These are phyloP conservation scores for Orgyia antiqua DNA, from an alignment of 2,888 invertebrate species.

Conservation along the genomic window DNA sequence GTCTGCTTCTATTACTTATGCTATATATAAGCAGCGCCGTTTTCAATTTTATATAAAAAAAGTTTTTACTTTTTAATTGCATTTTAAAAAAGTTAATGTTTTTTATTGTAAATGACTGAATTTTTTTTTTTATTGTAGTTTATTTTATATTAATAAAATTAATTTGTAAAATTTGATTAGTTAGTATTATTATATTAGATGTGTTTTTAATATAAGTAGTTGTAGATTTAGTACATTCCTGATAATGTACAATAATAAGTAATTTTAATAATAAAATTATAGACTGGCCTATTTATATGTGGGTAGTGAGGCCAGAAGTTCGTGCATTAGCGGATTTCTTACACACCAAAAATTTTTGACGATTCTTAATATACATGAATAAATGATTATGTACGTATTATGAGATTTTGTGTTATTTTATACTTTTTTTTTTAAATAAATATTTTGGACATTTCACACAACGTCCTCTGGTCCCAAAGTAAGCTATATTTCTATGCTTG, in stretches of 20 bases:
- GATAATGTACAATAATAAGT: slow-evolving; percentile 62
- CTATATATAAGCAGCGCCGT: too few relatives aligned
- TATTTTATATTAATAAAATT: slow-evolving; percentile 57
- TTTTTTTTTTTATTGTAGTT: slow-evolving; percentile 51
- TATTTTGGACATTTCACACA: too few relatives aligned
- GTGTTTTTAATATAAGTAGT: slow-evolving; percentile 47
- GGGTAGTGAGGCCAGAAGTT: slow-evolving; percentile 41
- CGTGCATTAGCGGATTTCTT: slow-evolving; percentile 57
- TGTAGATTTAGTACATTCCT: slow-evolving; percentile 70
- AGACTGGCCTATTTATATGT: slow-evolving; percentile 47
- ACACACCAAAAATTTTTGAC: slow-evolving; percentile 71
- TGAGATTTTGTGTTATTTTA: slow-evolving; percentile 23
- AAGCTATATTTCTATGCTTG: too few relatives aligned
- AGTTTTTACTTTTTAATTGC: too few relatives aligned
- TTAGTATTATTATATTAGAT: slow-evolving; percentile 9
- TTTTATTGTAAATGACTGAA: slow-evolving; percentile 65
- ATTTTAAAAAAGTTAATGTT: too few relatives aligned
- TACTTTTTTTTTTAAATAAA: too few relatives aligned
- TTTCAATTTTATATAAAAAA: too few relatives aligned
- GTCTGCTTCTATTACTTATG: too few relatives aligned
- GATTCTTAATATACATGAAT: slow-evolving; percentile 69
- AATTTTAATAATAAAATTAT: slow-evolving; percentile 28
- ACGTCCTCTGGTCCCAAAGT: too few relatives aligned
- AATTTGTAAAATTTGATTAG: slow-evolving; percentile 39
- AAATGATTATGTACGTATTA: slow-evolving; percentile 64